Percentiles rank a stretch among this genome's conserved stretches.
Evolutionary conservation across 2,797 vertebrate species (phyloP).

Genomic region (Phrynocephalus vlangalii): DNA sequence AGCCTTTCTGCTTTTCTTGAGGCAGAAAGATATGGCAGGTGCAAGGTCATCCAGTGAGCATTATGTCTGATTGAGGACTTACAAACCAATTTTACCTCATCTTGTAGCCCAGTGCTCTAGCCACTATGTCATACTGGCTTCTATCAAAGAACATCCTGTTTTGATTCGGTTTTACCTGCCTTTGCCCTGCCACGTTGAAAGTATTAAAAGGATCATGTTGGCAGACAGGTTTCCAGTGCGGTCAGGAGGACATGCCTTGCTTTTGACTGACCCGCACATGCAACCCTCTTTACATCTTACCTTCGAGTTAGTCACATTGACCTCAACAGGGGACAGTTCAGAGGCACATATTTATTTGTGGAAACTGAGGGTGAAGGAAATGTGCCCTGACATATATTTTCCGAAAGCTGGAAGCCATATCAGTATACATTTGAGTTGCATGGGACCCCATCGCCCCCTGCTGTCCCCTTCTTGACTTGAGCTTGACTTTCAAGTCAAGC

Average conservation of each 20-base stretch:
- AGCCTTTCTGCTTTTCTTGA: not conserved
- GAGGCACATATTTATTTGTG: not conserved
- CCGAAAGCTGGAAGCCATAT: not conserved
- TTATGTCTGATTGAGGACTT: not conserved
- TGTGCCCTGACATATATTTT: not conserved
- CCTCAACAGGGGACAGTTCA: not conserved
- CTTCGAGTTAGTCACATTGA: not conserved
- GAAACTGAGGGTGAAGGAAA: too few relatives aligned
- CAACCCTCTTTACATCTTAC: not conserved
- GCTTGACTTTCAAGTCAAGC: not conserved
- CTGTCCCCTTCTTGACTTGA: not conserved
- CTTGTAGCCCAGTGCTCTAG: not conserved
- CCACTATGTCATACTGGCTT: not conserved
- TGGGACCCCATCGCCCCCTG: slow-evolving; percentile 14
- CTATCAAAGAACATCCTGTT: not conserved
- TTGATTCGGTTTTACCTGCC: not conserved
- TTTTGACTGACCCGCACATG: not conserved
- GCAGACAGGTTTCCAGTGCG: not conserved
- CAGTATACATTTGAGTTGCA: not conserved
- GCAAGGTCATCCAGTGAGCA: not conserved
- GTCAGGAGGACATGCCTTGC: not conserved
- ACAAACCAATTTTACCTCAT: not conserved
- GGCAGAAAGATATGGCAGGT: not conserved
- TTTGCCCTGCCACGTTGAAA: not conserved
- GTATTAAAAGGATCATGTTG: not conserved